Base-by-base conservation (phyloP, 2,113 vertebrate genomes). In the Rhea pennata region DNA sequence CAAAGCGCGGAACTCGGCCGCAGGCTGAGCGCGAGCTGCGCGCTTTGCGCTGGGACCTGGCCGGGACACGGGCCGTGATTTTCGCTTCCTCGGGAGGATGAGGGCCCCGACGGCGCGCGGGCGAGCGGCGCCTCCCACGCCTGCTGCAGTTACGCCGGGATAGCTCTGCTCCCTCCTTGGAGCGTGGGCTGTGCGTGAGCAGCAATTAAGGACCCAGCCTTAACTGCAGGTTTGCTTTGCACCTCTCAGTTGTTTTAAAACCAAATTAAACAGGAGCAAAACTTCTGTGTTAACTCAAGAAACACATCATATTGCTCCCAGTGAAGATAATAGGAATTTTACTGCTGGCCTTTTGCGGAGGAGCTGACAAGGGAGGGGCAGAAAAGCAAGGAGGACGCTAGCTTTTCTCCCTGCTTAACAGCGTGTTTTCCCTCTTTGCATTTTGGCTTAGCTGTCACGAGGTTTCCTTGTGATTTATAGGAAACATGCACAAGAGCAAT, bases 1-100 rank as follows among this genome's bases (percentile, higher is more conserved):
- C 33, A 12, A 4, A 0, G 1, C 23, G 70, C 65, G 12, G 40
- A 2, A 0, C 21, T 70, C 22, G 9, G 44, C 72, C 15, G 12
- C 10, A 5, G 76, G 22, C 10, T 8, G 59, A 22, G 40, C 6
- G 0, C 65, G 44, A 39, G n/a, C 69, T 58, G 48, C 53, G 14
- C 27, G 2, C 70, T 21, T 65, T 85, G 20, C 36, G 1, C 48
- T 40, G 67, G 39, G 29, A 40, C 36, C 2, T n/a, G 33, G 20
- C 36, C 5, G 0, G 20, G 46, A 72, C 59, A 26, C 33, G 5
- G 7, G 50, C 40, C 26, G n/a, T 26, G 19, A 48, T 42, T 59
- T n/a, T 54, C 46, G 21, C n/a, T 74, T 46, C 29, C 17, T 23
- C 4, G 22, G 82, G 79, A 58, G 9, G 56, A 10, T 2, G n/a